Percentiles rank a stretch among this genome's conserved stretches.
Conservation (phyloP, 2,888 invertebrate species). For the Macaria notata region DNA sequence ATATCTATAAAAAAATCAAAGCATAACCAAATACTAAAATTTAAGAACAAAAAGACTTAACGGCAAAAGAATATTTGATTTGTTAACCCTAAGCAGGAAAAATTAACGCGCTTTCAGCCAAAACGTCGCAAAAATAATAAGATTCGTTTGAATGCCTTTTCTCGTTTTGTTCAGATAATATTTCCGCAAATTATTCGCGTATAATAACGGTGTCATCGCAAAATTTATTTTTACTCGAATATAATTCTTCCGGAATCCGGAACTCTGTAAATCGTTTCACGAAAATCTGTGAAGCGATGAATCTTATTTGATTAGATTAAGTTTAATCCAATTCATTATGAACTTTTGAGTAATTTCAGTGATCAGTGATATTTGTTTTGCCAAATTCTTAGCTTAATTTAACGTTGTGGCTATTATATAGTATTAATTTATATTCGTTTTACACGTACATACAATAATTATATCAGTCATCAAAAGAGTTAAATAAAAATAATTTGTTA, state of each 20-base stretch:
- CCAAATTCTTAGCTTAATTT: no score
- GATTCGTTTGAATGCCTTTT: slow-evolving; percentile 21
- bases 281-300: slow-evolving; percentile 22
- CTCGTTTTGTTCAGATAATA: slow-evolving; percentile 13
- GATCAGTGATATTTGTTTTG: background rate
- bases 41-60: background rate
- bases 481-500: no score
- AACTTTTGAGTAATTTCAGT: slow-evolving; percentile 6
- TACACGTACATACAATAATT: no score
- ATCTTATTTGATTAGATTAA: slow-evolving; percentile 13
- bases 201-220: slow-evolving; percentile 30
- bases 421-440: no score
- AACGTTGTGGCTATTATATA: no score
- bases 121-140: slow-evolving; percentile 11
- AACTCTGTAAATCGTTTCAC: slow-evolving; percentile 31
- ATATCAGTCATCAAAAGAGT: no score
- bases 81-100: slow-evolving; percentile 15
- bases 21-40: background rate
- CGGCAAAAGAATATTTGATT: slow-evolving; percentile 5
- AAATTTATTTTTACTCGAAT: slow-evolving; percentile 35
- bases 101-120: slow-evolving; percentile 3
- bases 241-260: slow-evolving; percentile 35
- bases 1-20: background rate
- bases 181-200: slow-evolving; percentile 29
- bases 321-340: slow-evolving; percentile 15